Base-by-base conservation (phyloP, 2,113 vertebrate genomes). In the Rostratula benghalensis region DNA sequence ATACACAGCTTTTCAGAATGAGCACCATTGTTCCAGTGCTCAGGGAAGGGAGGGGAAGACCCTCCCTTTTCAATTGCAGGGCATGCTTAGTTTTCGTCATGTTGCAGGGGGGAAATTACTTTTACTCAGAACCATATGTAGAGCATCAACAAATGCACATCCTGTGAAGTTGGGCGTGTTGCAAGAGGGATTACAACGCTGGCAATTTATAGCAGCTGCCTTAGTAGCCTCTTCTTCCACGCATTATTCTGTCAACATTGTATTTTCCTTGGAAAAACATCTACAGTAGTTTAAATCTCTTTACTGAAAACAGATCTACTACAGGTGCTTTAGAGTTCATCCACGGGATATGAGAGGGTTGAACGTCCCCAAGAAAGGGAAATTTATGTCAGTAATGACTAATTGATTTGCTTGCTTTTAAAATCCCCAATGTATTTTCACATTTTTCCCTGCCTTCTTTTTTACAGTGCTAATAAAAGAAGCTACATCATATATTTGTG, bases 231-330 rank as follows among this genome's bases (percentile, higher is more conserved):
- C 96, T 97, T 97, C 97, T 97, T 97, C 92, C 86, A 97, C 97
- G 95, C 97, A 96, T 95, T 98, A 97, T 97, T 97, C 97, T 96
- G 94, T 98, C 98, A 98, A 97, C 97, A 95, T 93, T 27, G 37
- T 98, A 97, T 98, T 98, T 98, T 98, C 97, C 95, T 98, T 98
- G 98, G 98, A 98, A 97, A 98, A 98, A 96, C 96, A 89, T 90
- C 97, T 95, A 97, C 95, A 96, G 71, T 76, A 81, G 90, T 97
- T 97, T 96, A 97, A 97, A 97, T 97, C 96, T 97, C 95, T 98
- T 97, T 97, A 97, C 89, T 93, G 97, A 97, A 98, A 98, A 96
- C 94, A 79, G 93, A 97, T 97, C 97, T 97, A 93, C 97, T 97
- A 98, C 98, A 97, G 98, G 98, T 98, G 97, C 97, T 97, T 96